Conservation (phyloP, 2,888 invertebrate genomes). For the Brenthis ino region DNA sequence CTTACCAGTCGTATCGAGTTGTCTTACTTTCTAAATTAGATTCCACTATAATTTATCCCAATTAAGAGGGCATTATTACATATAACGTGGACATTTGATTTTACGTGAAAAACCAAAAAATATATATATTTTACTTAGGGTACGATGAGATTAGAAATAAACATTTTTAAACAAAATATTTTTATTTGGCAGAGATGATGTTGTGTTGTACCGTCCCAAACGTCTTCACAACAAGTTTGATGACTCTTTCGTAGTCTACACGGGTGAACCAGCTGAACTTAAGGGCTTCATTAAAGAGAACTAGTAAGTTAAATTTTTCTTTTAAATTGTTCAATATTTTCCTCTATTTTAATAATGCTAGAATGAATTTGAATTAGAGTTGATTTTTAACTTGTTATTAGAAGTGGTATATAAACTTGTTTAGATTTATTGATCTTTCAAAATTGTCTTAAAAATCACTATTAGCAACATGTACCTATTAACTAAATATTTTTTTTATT, state of each 20-base stretch:
- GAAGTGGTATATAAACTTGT: too few relatives aligned
- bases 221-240: constrained; percentile 97
- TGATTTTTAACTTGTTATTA: too few relatives aligned
- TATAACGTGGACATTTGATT: too few relatives aligned
- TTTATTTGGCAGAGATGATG: constrained; percentile 84
- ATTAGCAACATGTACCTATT: not conserved
- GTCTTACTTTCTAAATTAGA: too few relatives aligned
- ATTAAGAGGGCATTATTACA: too few relatives aligned
- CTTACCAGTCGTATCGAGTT: too few relatives aligned
- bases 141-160: not conserved
- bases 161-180: not conserved
- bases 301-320: constrained; percentile 84
- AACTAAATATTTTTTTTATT: not conserved
- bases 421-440: not conserved
- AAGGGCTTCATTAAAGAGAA: constrained; percentile 92
- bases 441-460: not conserved
- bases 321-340: not conserved
- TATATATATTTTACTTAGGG: too few relatives aligned
- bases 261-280: constrained; percentile 88
- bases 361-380: not conserved
- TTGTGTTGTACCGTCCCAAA: constrained; percentile 95
- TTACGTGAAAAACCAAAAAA: too few relatives aligned
- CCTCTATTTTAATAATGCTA: not conserved
- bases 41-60: too few relatives aligned
- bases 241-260: constrained; percentile 87